Evolutionary conservation across 2,113 vertebrate species (phyloP), one percentile per base, ranked within the genome.

Genomic region (Amphiprion ocellaris): DNA sequence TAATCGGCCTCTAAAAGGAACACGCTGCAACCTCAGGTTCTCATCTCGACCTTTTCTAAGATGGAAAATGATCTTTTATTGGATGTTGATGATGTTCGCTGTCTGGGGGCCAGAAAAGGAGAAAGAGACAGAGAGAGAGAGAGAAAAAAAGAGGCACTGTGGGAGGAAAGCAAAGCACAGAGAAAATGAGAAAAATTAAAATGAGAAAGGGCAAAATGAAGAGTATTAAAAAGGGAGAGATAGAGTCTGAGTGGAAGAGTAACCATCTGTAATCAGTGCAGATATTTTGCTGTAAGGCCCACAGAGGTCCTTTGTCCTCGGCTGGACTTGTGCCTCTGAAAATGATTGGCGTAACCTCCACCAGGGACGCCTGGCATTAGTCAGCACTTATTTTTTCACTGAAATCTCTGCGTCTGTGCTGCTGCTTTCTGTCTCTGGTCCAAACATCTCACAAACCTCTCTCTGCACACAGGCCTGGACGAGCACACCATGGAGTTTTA

Each of bases 1-100:
- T 87, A 89, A 87, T 87, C 84, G 74, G 30, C 63, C 47, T 64
- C 46, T 75, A 58, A 87, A 76, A 74, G 28, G 17, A 83, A 46
- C 28, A 4, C 6, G 77, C 79, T 70, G 74, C 33, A 86, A 86
- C 84, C 83, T 49, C 61, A 14, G 64, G 59, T 60, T 69, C 77
- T 83, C 74, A 67, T 89, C 87, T 69, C 71, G 67, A 85, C 87
- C 80, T 81, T 73, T 67, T 63, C 55, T 30, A 1, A 82, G 72
- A 85, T 67, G 68, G 74, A 80, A 89, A 81, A 79, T 37, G 19
- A 88, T 87, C 83, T 86, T 82, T 91, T 85, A 87, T 89, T 90
- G 81, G 85, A 92, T 82, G 87, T 64, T 89, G 90, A 92, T 92
- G 85, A 91, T 90, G 83, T 89, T 71, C 67, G 74, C 86, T 86